Evolutionary conservation across 2,113 vertebrate genomes (phyloP).

Genomic region (Lophotis ruficrista): DNA sequence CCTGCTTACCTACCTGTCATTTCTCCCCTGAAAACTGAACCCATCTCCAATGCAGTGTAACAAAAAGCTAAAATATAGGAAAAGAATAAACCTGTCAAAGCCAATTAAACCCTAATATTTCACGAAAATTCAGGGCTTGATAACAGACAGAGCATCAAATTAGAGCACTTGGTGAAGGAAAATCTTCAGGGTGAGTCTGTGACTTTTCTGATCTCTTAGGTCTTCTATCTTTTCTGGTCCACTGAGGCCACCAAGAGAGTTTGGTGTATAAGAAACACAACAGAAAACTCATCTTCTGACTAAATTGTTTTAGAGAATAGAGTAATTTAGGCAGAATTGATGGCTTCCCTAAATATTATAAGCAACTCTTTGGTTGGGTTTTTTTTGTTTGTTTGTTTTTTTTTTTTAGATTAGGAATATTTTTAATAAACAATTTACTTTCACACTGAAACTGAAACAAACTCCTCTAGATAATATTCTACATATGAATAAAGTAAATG

Average conservation of each 20-base stretch:
- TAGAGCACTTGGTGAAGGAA: not conserved
- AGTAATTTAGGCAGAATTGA: not conserved
- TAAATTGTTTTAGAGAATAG: not conserved
- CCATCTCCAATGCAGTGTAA: not conserved
- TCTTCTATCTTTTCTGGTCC: not conserved
- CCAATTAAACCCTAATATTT: not conserved
- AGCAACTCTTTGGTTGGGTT: not conserved
- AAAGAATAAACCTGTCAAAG: not conserved
- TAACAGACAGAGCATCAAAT: not conserved
- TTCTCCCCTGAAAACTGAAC: not conserved
- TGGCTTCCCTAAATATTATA: not conserved
- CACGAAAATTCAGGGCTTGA: not conserved
- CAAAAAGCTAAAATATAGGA: not conserved
- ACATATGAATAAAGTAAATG: not conserved
- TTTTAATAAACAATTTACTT: not conserved
- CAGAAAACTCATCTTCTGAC: not conserved
- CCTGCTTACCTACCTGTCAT: not conserved
- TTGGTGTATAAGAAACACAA: not conserved
- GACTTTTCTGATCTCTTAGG: not conserved
- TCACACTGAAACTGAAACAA: not conserved
- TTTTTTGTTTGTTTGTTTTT: fast-evolving
- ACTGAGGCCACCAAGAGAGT: not conserved
- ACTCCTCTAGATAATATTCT: not conserved
- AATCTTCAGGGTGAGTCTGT: not conserved
- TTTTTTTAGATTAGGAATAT: not conserved